Conservation (phyloP, 2,797 vertebrate species). For the Distichodus sexfasciatus region DNA sequence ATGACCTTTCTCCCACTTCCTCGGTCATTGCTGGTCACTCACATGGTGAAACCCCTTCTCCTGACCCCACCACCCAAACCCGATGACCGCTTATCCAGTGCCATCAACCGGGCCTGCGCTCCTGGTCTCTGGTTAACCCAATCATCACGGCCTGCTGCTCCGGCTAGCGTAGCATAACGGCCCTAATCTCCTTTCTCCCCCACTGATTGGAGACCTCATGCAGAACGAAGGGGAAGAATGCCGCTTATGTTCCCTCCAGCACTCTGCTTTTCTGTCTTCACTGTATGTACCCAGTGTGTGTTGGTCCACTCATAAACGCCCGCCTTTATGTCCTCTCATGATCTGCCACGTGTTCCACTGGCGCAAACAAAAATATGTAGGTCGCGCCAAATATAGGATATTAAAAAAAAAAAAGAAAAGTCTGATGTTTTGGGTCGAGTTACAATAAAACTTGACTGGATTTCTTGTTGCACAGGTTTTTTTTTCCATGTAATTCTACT, state of each 20-base stretch:
- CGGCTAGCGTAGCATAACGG: not conserved
- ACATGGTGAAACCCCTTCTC: not conserved
- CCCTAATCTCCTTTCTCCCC: constrained; percentile 31
- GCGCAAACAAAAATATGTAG: too few species aligned
- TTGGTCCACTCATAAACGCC: not conserved
- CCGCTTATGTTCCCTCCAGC: not conserved
- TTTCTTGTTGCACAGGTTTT: constrained; percentile 34
- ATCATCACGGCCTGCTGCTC: constrained; percentile 22
- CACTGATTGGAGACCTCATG: constrained; percentile 29
- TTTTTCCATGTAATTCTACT: too few species aligned
- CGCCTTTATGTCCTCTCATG: not conserved
- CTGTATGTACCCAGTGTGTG: not conserved
- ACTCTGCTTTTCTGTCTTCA: not conserved
- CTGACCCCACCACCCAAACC: not conserved
- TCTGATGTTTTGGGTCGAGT: too few species aligned
- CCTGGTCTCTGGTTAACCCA: constrained; percentile 38
- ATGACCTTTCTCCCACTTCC: not conserved
- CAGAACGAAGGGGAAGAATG: not conserved
- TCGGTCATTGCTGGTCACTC: not conserved
- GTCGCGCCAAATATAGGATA: too few species aligned
- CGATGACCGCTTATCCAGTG: not conserved
- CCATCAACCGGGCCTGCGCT: constrained; percentile 1
- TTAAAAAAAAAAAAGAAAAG: too few species aligned
- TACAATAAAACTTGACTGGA: too few species aligned
- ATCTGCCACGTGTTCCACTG: too few species aligned